Evolutionary conservation across 2,888 invertebrate genomes (phyloP).

Genomic region (Bimastos eiseni): DNA sequence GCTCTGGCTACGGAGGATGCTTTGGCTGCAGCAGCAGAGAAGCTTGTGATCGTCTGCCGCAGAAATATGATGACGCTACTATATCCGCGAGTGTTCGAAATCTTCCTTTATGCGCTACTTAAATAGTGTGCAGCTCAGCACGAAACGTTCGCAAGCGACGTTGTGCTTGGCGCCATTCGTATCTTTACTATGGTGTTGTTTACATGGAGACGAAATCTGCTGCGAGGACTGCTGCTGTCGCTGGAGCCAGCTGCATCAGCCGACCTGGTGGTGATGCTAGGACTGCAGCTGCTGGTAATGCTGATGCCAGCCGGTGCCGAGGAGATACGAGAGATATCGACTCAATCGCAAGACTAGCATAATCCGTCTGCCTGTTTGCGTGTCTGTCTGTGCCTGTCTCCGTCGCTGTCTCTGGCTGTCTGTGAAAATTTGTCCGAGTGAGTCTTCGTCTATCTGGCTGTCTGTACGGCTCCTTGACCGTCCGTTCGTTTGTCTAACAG

Average conservation of each 20-base stretch:
- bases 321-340: neutral
- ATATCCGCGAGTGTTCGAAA: neutral
- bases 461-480: neutral
- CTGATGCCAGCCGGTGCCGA: neutral
- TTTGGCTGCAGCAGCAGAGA: neutral
- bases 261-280: neutral
- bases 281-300: neutral
- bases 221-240: neutral
- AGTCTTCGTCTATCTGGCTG: neutral
- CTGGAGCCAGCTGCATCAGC: neutral
- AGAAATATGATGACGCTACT: neutral
- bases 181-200: neutral
- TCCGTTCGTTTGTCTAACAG: neutral
- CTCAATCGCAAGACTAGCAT: neutral
- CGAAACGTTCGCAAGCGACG: neutral
- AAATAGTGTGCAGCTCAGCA: neutral
- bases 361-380: slow-evolving; percentile 20
- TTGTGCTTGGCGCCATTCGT: neutral
- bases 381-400: slow-evolving; percentile 21
- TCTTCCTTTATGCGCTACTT: neutral
- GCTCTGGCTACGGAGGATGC: neutral
- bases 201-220: neutral
- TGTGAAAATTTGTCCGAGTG: neutral
- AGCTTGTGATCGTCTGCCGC: neutral
- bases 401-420: neutral